phyloP scores from a whole-genome alignment of 2,113 vertebrate species.

The Forbesichthys agassizii region DNA sequence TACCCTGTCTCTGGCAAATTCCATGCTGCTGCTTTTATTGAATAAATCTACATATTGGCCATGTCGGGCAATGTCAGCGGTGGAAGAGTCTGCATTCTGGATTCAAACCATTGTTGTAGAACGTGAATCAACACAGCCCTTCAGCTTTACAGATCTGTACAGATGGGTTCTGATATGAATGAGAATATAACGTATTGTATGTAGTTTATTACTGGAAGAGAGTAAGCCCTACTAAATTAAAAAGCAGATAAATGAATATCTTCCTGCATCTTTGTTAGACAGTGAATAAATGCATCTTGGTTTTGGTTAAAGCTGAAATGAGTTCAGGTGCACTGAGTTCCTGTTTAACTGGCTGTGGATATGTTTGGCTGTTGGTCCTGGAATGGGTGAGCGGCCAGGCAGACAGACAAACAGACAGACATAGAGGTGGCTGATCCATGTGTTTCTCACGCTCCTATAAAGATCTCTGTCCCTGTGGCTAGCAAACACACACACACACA shows the following conservation, averaged over 20 bases:
- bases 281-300: not conserved
- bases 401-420: constrained; percentile 25
- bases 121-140: no score
- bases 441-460: constrained; percentile 61
- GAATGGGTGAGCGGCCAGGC: not conserved
- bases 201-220: not conserved
- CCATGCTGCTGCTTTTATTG: not conserved
- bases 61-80: constrained; percentile 13
- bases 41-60: constrained; percentile 13
- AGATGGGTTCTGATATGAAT: no score
- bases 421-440: constrained; percentile 48
- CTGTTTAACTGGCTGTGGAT: no score
- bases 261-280: no score
- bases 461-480: constrained; percentile 45
- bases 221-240: no score
- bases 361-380: no score
- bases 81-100: not conserved
- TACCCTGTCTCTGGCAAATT: constrained; percentile 29
- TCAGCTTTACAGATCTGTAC: no score
- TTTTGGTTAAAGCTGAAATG: not conserved
- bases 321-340: not conserved
- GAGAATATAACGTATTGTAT: no score
- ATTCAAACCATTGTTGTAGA: no score
- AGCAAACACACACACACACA: constrained; percentile 3
- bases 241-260: no score